phyloP scores from a whole-genome alignment of 1,140 invertebrate genomes.

The Aphidius ervi region DNA sequence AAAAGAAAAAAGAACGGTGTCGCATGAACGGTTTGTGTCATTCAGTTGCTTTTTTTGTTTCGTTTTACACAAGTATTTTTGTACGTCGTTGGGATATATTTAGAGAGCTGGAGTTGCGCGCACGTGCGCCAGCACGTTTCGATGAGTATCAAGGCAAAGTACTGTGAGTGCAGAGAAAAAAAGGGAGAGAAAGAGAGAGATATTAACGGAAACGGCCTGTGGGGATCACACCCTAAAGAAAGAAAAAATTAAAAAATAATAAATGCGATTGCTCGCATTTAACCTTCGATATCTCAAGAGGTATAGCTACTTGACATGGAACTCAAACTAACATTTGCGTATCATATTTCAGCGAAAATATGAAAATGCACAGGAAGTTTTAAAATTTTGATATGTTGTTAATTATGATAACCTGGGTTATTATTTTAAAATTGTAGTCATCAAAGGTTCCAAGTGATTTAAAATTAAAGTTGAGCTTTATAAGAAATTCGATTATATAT shows the following conservation, averaged over 20 bases:
- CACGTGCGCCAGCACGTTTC: constrained; percentile 16
- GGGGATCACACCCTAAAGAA: constrained; percentile 4
- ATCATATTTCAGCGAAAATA: too few relatives aligned
- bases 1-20: constrained; percentile 8
- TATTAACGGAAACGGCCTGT: neutral
- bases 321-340: too few relatives aligned
- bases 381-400: too few relatives aligned
- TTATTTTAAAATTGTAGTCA: too few relatives aligned
- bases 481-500: too few relatives aligned
- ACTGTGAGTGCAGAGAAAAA: neutral
- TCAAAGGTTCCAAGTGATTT: too few relatives aligned
- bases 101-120: constrained; percentile 10
- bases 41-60: constrained; percentile 7
- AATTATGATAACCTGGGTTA: too few relatives aligned
- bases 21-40: constrained; percentile 19
- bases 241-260: neutral
- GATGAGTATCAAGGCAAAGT: constrained; percentile 12
- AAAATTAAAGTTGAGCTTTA: too few relatives aligned
- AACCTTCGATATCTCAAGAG: too few relatives aligned
- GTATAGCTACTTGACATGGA: too few relatives aligned
- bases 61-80: too few relatives aligned
- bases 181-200: neutral
- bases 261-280: too few relatives aligned
- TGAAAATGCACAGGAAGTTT: neutral
- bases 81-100: constrained; percentile 17